phyloP scores from a whole-genome alignment of 2,797 vertebrate genomes.

The Morus bassanus region DNA sequence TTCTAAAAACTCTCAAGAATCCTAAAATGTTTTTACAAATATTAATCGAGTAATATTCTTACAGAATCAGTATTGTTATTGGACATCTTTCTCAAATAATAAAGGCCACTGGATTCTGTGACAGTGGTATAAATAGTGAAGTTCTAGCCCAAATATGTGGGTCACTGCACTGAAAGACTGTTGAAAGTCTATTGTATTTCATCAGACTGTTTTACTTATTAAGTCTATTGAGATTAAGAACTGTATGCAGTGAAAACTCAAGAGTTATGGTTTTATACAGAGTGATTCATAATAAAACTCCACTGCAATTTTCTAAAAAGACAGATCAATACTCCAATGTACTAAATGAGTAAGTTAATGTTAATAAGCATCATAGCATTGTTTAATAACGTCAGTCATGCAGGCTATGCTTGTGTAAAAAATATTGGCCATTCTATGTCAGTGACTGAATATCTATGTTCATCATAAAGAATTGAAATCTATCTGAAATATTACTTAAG shows the following conservation, averaged over 20 bases:
- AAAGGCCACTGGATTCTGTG: not conserved
- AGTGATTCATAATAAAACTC: not conserved
- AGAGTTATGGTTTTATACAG: not conserved
- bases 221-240: not conserved
- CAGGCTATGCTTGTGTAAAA: not conserved
- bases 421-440: not conserved
- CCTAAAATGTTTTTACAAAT: not conserved
- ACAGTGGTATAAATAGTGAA: not conserved
- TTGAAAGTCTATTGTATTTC: not conserved
- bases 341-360: not conserved
- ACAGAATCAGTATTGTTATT: not conserved
- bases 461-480: not conserved
- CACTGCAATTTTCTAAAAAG: not conserved
- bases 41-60: not conserved
- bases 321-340: not conserved
- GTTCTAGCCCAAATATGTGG: not conserved
- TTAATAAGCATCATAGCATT: not conserved
- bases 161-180: not conserved
- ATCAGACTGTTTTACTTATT: not conserved
- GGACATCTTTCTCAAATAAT: not conserved
- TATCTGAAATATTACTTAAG: not conserved
- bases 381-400: not conserved
- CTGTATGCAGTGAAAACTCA: not conserved
- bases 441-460: not conserved
- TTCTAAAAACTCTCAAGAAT: not conserved